Evolutionary conservation across 2,888 invertebrate species (phyloP).

Genomic region (Hyposoter dolosus): DNA sequence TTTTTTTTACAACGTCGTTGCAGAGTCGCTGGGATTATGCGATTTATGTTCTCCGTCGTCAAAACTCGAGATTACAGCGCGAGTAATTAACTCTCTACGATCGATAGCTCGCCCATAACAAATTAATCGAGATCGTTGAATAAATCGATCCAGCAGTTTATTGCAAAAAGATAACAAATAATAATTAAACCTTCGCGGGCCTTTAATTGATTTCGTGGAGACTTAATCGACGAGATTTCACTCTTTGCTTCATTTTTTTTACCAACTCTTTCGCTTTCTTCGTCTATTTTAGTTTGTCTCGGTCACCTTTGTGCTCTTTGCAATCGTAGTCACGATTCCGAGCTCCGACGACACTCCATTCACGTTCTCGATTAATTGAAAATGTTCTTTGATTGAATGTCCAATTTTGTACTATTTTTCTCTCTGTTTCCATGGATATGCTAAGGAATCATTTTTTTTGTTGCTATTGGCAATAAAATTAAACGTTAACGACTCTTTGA

Average conservation of each 20-base stretch:
- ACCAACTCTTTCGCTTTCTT: neutral
- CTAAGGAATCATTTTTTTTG: neutral
- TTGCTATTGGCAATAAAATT: neutral
- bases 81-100: neutral
- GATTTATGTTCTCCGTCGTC: slow-evolving; percentile 11
- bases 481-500: neutral
- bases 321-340: slow-evolving; percentile 32
- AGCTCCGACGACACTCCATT: slow-evolving; percentile 36
- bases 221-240: neutral
- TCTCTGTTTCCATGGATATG: slow-evolving; percentile 25
- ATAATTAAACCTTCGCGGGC: neutral
- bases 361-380: slow-evolving; percentile 66
- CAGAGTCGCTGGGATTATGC: neutral
- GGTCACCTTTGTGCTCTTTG: slow-evolving; percentile 8
- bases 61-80: neutral
- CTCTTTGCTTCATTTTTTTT: neutral
- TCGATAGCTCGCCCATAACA: neutral
- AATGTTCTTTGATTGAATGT: slow-evolving; percentile 65
- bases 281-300: neutral
- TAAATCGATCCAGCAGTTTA: neutral
- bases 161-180: neutral
- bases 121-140: neutral
- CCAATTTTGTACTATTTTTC: slow-evolving; percentile 45
- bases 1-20: neutral
- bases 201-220: neutral